Conservation (phyloP, 2,113 vertebrate genomes). For the Triplophysa rosa region DNA sequence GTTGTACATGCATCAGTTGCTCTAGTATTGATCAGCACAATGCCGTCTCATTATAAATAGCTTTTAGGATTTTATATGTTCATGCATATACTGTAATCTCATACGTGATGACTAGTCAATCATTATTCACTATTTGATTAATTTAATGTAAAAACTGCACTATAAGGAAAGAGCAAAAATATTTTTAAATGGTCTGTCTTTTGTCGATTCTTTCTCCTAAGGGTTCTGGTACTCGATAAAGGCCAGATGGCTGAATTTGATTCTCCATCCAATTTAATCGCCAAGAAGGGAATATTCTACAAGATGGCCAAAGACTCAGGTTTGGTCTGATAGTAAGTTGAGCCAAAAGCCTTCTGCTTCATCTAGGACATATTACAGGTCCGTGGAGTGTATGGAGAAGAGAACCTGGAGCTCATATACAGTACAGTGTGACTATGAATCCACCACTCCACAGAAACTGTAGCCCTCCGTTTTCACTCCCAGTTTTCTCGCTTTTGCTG, state of each 20-base stretch:
- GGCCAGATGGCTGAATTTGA: slow-evolving; percentile 87
- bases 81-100: too few relatives aligned
- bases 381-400: neutral
- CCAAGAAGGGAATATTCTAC: slow-evolving; percentile 83
- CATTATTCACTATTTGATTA: too few relatives aligned
- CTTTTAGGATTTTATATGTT: too few relatives aligned
- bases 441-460: neutral
- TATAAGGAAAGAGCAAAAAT: neutral
- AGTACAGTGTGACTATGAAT: neutral
- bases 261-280: slow-evolving; percentile 77
- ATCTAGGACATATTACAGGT: neutral
- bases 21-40: too few relatives aligned
- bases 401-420: neutral
- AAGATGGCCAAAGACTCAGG: slow-evolving; percentile 92
- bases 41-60: too few relatives aligned
- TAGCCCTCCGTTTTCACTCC: neutral
- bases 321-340: slow-evolving; percentile 75
- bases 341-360: neutral
- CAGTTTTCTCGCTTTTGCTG: neutral
- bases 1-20: too few relatives aligned
- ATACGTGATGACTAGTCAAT: too few relatives aligned
- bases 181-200: neutral
- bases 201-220: slow-evolving; percentile 55
- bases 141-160: too few relatives aligned
- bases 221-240: slow-evolving; percentile 90